Percentiles rank a stretch among this genome's conserved stretches.
These are phyloP conservation scores for Cottus gobio DNA, from an alignment of 2,113 vertebrate genomes.

Conservation along the genomic window DNA sequence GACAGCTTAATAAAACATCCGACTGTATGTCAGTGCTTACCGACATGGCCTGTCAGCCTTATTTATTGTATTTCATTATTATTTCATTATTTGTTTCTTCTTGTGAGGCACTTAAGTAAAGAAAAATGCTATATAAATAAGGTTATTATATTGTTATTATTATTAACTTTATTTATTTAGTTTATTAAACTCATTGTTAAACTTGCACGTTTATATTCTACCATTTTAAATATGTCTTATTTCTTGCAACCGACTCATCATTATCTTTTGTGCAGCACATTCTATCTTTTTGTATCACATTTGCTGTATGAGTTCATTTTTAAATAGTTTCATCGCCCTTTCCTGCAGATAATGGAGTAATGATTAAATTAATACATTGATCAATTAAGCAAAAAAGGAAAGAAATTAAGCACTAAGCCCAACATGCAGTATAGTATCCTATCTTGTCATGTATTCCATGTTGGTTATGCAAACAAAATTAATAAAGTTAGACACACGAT, in stretches of 20 bases:
- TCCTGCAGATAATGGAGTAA: background rate
- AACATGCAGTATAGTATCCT: background rate
- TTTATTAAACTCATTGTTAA: background rate
- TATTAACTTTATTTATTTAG: too few relatives aligned
- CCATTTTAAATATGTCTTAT: background rate
- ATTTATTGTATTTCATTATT: background rate
- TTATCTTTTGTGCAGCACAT: background rate
- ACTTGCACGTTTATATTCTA: background rate
- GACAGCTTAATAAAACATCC: background rate
- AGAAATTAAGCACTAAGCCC: background rate
- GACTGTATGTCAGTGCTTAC: background rate
- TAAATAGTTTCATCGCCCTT: background rate
- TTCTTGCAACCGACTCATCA: background rate
- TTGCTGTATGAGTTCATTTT: background rate
- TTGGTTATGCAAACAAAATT: conserved; percentile 1
- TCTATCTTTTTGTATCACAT: background rate
- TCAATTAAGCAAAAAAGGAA: background rate
- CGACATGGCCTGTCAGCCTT: background rate
- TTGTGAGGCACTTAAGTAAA: background rate
- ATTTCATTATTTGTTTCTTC: background rate
- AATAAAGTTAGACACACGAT: background rate
- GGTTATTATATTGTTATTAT: too few relatives aligned
- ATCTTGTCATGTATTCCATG: background rate
- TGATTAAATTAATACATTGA: background rate
- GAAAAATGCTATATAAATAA: too few relatives aligned